Percentiles rank a stretch among this genome's conserved stretches.
phyloP scores from a whole-genome alignment of 2,888 invertebrate species.

The Nysson spinosus region DNA sequence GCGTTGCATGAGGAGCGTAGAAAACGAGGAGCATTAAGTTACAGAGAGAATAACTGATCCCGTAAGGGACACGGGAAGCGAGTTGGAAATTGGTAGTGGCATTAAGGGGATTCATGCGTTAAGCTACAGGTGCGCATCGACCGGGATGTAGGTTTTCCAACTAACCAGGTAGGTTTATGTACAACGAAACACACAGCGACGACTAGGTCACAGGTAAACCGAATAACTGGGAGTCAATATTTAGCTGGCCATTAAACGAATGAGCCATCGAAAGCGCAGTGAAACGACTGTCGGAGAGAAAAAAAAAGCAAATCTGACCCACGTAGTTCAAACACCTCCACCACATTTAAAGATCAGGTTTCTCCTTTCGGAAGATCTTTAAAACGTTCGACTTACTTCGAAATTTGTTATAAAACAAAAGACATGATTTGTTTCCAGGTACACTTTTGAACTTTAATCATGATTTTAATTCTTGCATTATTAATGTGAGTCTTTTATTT shows the following conservation, averaged over 20 bases:
- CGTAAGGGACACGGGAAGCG: too few relatives aligned
- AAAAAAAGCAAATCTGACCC: slow-evolving; percentile 45
- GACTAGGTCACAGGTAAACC: slow-evolving; percentile 57
- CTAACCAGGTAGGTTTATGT: slow-evolving; percentile 36
- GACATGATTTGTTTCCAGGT: too few relatives aligned
- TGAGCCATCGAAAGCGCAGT: slow-evolving; percentile 47
- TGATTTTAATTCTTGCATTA: too few relatives aligned
- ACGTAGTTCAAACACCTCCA: slow-evolving; percentile 44
- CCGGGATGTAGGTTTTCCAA: slow-evolving; percentile 12
- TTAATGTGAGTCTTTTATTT: too few relatives aligned
- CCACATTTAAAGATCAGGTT: slow-evolving; percentile 38
- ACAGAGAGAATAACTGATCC: too few relatives aligned
- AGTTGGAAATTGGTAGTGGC: too few relatives aligned
- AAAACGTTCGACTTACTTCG: too few relatives aligned
- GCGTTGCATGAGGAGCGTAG: too few relatives aligned
- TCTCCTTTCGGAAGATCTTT: slow-evolving; percentile 44
- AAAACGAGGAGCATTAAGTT: too few relatives aligned
- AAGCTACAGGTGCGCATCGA: slow-evolving; percentile 25
- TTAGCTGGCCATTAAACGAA: slow-evolving; percentile 67
- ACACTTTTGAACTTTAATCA: too few relatives aligned
- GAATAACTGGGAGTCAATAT: slow-evolving; percentile 66
- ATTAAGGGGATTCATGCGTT: too few relatives aligned
- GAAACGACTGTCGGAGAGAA: slow-evolving; percentile 13
- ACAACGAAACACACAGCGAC: slow-evolving; percentile 47
- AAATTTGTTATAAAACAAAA: too few relatives aligned